phyloP scores from a whole-genome alignment of 2,797 vertebrate species.

The Coregonus suidteri region DNA sequence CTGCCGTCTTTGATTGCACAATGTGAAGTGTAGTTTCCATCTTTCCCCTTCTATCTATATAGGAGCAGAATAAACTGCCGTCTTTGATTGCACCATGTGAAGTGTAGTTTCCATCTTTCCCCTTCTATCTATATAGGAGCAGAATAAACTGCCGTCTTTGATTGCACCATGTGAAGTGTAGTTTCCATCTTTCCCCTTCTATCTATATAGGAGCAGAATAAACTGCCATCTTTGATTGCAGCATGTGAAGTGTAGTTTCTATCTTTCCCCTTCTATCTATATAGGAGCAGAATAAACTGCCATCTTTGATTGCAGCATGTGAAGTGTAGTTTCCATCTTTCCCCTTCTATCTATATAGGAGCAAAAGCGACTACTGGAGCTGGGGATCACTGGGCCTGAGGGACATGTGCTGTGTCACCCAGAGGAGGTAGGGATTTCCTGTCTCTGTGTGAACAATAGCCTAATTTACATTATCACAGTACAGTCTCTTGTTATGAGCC shows the following conservation, averaged over 20 bases:
- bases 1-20: background rate
- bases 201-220: background rate
- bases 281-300: too few relatives aligned
- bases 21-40: background rate
- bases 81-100: background rate
- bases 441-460: background rate
- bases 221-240: background rate
- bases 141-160: background rate
- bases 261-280: background rate
- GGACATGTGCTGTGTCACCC: slow-evolving; percentile 90
- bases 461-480: background rate
- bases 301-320: background rate
- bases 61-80: background rate
- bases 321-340: background rate
- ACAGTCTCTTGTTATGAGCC: background rate
- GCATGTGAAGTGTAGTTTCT: background rate
- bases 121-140: background rate
- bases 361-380: slow-evolving; percentile 84
- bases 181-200: background rate
- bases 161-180: background rate
- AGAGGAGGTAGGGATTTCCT: slow-evolving; percentile 81
- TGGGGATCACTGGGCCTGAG: slow-evolving; percentile 88
- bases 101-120: background rate
- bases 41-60: background rate
- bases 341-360: slow-evolving; percentile 65